These are phyloP conservation scores for Sialia sialis DNA, from an alignment of 2,113 vertebrate species.

Conservation along the genomic window DNA sequence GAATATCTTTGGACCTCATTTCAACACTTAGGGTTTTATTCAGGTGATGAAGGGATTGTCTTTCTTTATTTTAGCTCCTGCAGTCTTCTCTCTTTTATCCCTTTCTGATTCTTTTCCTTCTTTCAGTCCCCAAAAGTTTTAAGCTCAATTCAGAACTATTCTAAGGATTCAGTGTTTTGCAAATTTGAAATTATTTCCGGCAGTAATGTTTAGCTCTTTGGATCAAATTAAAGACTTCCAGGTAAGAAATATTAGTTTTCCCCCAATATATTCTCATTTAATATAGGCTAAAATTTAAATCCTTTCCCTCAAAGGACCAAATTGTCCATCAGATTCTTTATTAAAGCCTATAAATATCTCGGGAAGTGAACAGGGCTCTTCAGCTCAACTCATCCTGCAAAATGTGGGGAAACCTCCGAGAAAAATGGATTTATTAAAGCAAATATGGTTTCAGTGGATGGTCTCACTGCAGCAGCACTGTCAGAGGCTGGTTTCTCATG, in stretches of 20 bases:
- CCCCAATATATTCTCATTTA: neutral
- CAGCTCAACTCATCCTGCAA: neutral
- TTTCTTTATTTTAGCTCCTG: slow-evolving; percentile 44
- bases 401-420: neutral
- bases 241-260: neutral
- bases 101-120: slow-evolving; percentile 2
- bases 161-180: slow-evolving; percentile 16
- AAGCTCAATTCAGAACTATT: slow-evolving; percentile 58
- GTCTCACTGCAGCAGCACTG: neutral
- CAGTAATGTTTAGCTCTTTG: slow-evolving; percentile 5
- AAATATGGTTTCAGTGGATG: neutral
- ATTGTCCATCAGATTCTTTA: neutral
- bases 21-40: slow-evolving; percentile 58
- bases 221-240: neutral
- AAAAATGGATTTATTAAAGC: slow-evolving; percentile 15
- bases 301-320: neutral
- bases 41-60: slow-evolving; percentile 63
- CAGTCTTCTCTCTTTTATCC: slow-evolving; percentile 36
- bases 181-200: slow-evolving; percentile 56
- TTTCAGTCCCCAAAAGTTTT: slow-evolving; percentile 18
- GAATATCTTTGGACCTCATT: slow-evolving; percentile 60
- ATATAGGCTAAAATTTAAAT: neutral
- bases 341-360: neutral
- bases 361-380: neutral
- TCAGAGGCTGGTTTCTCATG: neutral